Evolutionary conservation across 2,113 vertebrate genomes (phyloP).

Genomic region (Caranx melampygus): DNA sequence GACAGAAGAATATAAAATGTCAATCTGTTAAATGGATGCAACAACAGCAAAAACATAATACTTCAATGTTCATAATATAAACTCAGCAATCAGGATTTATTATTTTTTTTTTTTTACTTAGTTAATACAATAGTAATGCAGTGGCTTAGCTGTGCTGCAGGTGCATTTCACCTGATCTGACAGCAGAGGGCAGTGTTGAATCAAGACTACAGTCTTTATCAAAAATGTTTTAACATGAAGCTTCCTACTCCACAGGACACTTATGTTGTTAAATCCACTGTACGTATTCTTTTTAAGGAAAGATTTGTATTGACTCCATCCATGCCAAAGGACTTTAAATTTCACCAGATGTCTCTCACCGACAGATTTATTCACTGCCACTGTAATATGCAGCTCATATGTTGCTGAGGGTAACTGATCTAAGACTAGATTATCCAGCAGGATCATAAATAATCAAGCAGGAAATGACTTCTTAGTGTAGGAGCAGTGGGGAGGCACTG

Average conservation of each 20-base stretch:
- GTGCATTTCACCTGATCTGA: neutral
- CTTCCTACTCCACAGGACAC: neutral
- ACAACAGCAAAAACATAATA: neutral
- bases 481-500: constrained; percentile 33
- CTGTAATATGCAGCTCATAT: constrained; percentile 45
- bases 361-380: constrained; percentile 38
- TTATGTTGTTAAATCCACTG: constrained; percentile 10
- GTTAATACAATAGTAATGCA: neutral
- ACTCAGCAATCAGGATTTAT: neutral
- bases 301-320: constrained; percentile 19
- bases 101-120: neutral
- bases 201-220: neutral
- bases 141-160: neutral
- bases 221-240: neutral
- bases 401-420: constrained; percentile 56
- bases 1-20: neutral
- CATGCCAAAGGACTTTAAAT: constrained; percentile 22
- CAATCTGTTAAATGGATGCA: neutral
- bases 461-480: constrained; percentile 62
- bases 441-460: constrained; percentile 62
- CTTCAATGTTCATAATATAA: neutral
- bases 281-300: constrained; percentile 4
- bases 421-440: constrained; percentile 48
- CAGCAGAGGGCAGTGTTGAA: constrained; percentile 68
- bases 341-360: constrained; percentile 27